A percentile compares a stretch with the other conserved stretches of the same genome.
Evolutionary conservation across 64 coral and sea anemone species (phyloP).

Genomic region (Cladopsammia gracilis): DNA sequence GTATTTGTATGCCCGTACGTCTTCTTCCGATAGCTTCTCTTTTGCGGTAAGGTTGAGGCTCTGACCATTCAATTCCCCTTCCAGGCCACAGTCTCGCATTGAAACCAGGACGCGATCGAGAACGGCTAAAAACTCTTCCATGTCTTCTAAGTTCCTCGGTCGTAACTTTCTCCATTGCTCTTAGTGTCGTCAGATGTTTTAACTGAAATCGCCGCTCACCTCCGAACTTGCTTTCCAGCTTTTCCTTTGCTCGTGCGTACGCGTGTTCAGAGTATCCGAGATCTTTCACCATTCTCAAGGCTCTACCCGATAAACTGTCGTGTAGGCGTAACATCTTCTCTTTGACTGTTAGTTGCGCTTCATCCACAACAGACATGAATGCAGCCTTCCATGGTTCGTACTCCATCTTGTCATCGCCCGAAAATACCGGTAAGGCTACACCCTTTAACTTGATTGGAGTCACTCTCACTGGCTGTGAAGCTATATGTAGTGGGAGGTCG

Average conservation of each 20-base stretch:
- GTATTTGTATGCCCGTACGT: too few species aligned
- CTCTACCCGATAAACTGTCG: conserved; percentile 32
- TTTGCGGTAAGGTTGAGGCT: neutral
- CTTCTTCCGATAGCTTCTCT: too few species aligned
- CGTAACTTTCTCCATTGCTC: conserved; percentile 32
- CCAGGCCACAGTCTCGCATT: conserved; percentile 23
- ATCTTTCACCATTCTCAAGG: conserved; percentile 49
- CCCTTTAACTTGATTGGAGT: conserved; percentile 67
- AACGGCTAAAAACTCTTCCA: conserved; percentile 46
- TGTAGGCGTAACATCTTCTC: conserved; percentile 69
- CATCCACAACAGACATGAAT: conserved; percentile 56
- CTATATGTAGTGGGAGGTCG: neutral
- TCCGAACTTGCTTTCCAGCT: conserved; percentile 48
- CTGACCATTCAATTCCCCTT: conserved; percentile 38
- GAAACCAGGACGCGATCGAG: conserved; percentile 45
- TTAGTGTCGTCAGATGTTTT: conserved; percentile 49
- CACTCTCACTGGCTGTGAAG: neutral
- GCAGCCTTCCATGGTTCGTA: conserved; percentile 67
- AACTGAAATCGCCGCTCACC: conserved; percentile 51
- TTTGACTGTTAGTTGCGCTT: conserved; percentile 48
- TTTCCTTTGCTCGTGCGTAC: conserved; percentile 48
- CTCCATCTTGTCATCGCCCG: conserved; percentile 61
- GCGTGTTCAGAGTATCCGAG: conserved; percentile 43
- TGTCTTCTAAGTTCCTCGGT: conserved; percentile 52
- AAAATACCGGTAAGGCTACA: conserved; percentile 59